These are phyloP conservation scores for Pachymerium ferrugineum DNA, from an alignment of 2,888 invertebrate species.

Conservation along the genomic window DNA sequence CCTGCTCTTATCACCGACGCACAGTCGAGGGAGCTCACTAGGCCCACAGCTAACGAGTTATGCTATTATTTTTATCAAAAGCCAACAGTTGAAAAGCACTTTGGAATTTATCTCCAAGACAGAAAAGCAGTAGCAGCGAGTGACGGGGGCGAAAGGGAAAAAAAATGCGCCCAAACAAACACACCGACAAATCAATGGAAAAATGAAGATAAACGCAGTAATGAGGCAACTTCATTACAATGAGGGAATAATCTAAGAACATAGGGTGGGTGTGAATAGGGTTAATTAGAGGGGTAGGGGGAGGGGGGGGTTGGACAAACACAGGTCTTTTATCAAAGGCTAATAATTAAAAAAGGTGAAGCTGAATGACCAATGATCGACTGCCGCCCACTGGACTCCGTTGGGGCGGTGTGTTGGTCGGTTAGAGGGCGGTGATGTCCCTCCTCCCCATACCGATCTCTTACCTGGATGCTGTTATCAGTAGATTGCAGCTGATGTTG, in stretches of 20 bases:
- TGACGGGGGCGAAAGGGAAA: neutral
- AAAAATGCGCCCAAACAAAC: neutral
- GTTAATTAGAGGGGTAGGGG: neutral
- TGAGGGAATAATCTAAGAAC: constrained; percentile 2
- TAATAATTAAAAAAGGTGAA: neutral
- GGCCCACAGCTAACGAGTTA: constrained; percentile 13
- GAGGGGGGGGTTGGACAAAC: neutral
- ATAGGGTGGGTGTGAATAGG: neutral
- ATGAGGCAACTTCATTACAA: neutral
- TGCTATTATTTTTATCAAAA: constrained; percentile 13
- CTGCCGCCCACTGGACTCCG: constrained; percentile 2
- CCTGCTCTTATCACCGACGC: constrained; percentile 13
- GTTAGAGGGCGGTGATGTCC: neutral
- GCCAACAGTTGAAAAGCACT: constrained; percentile 13
- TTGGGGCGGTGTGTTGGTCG: neutral
- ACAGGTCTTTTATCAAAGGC: neutral
- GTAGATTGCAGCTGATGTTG: constrained; percentile 13
- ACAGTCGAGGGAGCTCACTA: constrained; percentile 13
- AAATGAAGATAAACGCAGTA: constrained; percentile 13
- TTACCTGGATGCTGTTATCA: constrained; percentile 9
- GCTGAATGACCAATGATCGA: neutral
- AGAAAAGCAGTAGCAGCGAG: neutral
- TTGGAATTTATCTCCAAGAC: constrained; percentile 8
- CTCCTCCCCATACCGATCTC: neutral
- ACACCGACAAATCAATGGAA: constrained; percentile 6